Conservation (phyloP, 2,888 invertebrate species). For the Conus canariensis region DNA sequence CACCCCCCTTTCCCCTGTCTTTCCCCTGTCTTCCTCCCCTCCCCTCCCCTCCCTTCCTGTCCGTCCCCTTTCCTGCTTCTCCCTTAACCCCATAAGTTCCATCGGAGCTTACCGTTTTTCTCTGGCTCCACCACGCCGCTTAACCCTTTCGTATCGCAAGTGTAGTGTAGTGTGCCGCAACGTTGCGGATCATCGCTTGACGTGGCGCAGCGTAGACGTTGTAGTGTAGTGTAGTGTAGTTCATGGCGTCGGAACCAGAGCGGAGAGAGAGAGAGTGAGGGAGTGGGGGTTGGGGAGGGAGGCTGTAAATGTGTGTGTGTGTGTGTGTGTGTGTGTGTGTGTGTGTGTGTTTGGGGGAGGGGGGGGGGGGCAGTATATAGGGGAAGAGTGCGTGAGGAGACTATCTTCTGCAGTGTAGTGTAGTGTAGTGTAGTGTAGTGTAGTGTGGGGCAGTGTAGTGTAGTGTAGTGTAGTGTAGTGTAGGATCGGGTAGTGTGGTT, state of each 20-base stretch:
- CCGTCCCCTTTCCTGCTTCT: too few species aligned
- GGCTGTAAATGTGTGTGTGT: not conserved
- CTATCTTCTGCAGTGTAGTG: not conserved
- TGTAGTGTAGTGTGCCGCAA: not conserved
- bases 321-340: not conserved
- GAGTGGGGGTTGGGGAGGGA: too few species aligned
- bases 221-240: constrained; percentile 5
- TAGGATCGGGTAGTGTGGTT: too few species aligned
- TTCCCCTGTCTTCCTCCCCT: not conserved
- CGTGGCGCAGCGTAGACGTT: not conserved
- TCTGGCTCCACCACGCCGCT: too few species aligned
- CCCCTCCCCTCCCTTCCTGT: too few species aligned
- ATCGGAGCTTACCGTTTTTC: not conserved
- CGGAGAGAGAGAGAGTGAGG: too few species aligned
- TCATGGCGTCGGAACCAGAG: too few species aligned
- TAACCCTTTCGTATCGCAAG: too few species aligned
- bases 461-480: not conserved
- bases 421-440: not conserved
- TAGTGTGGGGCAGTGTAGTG: not conserved
- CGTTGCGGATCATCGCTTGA: not conserved
- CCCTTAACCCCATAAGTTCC: not conserved
- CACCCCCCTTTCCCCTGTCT: not conserved
- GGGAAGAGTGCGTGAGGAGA: too few species aligned
- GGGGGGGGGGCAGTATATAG: too few species aligned
- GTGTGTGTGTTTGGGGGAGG: not conserved